Evolutionary conservation across 2,888 invertebrate genomes (phyloP).

Genomic region (Homarus gammarus): DNA sequence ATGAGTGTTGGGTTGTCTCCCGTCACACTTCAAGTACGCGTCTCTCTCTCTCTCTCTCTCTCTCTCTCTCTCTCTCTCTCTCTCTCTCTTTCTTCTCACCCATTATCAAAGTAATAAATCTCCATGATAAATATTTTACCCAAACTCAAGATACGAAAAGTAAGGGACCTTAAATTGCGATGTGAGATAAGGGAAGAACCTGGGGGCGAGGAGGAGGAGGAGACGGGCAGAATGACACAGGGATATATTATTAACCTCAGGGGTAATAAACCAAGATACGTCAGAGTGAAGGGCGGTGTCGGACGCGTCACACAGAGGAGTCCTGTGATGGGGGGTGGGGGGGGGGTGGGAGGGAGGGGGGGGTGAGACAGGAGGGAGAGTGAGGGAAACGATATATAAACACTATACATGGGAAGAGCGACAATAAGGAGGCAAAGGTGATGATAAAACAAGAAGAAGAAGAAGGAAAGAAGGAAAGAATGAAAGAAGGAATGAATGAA

Average conservation of each 20-base stretch:
- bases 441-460: not conserved
- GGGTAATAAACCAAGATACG: slow-evolving; percentile 20
- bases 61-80: slow-evolving; percentile 1
- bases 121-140: slow-evolving; percentile 42
- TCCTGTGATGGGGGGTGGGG: no score
- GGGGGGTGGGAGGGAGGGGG: no score
- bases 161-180: slow-evolving; percentile 55
- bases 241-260: slow-evolving; percentile 49
- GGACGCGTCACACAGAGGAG: not conserved
- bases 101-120: slow-evolving; percentile 52
- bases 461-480: not conserved
- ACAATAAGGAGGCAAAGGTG: no score
- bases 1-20: no score
- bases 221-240: slow-evolving; percentile 35
- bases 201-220: no score
- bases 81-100: slow-evolving; percentile 23
- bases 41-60: slow-evolving; percentile 9
- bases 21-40: no score
- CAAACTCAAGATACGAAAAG: slow-evolving; percentile 19
- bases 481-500: not conserved
- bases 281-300: slow-evolving; percentile 1
- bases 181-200: slow-evolving; percentile 47
- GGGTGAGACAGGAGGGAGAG: no score
- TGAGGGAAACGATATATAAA: no score
- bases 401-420: no score